Conservation (phyloP, 37 sponge, comb jelly and placozoan genomes). For the Mnemiopsis leidyi region DNA sequence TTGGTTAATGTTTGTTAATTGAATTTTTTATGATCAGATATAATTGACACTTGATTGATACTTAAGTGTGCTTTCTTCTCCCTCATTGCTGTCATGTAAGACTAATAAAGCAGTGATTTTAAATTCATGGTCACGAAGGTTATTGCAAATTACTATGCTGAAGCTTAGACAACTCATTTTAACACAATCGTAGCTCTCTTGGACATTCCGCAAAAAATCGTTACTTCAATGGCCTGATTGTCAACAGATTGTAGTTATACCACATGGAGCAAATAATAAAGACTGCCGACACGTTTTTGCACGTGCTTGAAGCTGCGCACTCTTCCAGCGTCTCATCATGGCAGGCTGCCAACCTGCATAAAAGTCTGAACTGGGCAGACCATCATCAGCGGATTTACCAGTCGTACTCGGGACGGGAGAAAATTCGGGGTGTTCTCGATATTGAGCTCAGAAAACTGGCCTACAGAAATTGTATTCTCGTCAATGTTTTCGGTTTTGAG, state of each 20-base stretch:
- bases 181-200: no score
- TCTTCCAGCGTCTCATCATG: not conserved
- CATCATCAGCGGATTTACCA: not conserved
- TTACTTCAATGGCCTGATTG: no score
- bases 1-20: not conserved
- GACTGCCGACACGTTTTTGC: conserved; percentile 44
- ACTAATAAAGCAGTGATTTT: no score
- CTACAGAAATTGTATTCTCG: conserved; percentile 29
- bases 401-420: not conserved
- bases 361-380: conserved; percentile 25
- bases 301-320: conserved; percentile 5
- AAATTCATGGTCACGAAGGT: no score
- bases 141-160: no score
- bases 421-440: not conserved
- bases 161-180: no score
- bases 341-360: not conserved
- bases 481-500: conserved; percentile 30
- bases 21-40: not conserved
- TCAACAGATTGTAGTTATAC: no score
- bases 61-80: no score
- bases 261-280: conserved; percentile 21
- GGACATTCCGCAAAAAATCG: no score
- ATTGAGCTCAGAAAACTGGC: conserved; percentile 38
- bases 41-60: no score
- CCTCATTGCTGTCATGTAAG: no score